Conservation (phyloP, 2,113 vertebrate species). For the Okapia johnstoni region DNA sequence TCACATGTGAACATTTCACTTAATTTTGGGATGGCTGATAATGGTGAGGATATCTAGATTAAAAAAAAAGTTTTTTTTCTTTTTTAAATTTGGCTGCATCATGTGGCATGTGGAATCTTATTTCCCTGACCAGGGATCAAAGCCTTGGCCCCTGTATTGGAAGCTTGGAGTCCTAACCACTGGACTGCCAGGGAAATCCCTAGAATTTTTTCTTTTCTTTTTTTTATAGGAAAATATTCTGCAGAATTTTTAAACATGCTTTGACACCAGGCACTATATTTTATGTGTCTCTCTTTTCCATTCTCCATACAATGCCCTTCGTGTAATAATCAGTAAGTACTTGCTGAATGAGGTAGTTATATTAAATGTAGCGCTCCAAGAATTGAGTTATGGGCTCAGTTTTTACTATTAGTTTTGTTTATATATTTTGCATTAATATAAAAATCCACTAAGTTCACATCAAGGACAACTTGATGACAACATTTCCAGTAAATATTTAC, state of each 20-base stretch:
- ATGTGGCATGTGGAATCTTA: not conserved
- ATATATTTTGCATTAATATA: not conserved
- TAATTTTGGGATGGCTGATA: not conserved
- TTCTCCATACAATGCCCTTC: not conserved
- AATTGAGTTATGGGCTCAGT: not conserved
- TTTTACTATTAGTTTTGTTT: not conserved
- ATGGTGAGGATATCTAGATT: not conserved
- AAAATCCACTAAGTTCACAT: not conserved
- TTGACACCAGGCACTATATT: not conserved
- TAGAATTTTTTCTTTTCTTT: not conserved
- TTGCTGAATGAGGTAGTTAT: not conserved
- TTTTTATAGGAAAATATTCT: not conserved
- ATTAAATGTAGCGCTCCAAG: not conserved
- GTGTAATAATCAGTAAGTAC: not conserved
- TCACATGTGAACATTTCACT: not conserved
- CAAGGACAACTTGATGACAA: not conserved
- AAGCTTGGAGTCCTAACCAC: not conserved
- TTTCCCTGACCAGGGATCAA: not conserved
- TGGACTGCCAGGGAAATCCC: too few species aligned
- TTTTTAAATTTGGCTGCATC: not conserved
- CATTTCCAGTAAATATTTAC: not conserved
- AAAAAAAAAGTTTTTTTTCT: not conserved
- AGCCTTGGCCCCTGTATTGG: not conserved
- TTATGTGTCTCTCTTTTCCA: not conserved
- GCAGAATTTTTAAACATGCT: not conserved